A percentile compares a stretch with the other conserved stretches of the same genome.
Evolutionary conservation across 2,888 invertebrate genomes (phyloP).

Genomic region (Trilocha varians): DNA sequence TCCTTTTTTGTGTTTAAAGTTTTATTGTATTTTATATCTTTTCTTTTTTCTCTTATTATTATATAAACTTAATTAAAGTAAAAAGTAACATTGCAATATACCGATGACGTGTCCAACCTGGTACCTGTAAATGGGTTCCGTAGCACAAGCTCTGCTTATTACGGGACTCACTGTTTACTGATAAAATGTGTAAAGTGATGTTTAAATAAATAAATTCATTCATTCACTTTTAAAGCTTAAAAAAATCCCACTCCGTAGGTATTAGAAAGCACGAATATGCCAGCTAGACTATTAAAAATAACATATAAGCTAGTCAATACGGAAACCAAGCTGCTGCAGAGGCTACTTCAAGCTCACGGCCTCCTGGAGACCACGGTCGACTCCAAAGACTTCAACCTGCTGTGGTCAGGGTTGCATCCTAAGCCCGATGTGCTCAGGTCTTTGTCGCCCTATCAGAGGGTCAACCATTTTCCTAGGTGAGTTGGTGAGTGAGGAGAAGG

Average conservation of each 20-base stretch:
- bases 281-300: slow-evolving; percentile 79
- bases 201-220: no score
- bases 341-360: slow-evolving; percentile 84
- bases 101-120: no score
- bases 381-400: slow-evolving; percentile 84
- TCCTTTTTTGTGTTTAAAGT: no score
- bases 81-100: no score
- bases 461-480: slow-evolving; percentile 95
- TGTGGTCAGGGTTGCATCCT: slow-evolving; percentile 95
- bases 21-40: no score
- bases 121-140: no score
- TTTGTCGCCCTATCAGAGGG: slow-evolving; percentile 89
- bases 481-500: no score
- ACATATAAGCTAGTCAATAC: slow-evolving; percentile 87
- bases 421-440: slow-evolving; percentile 90
- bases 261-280: slow-evolving; percentile 70
- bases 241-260: slow-evolving; percentile 27
- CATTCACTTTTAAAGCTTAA: not conserved
- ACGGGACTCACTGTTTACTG: no score
- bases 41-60: no score
- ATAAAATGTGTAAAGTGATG: no score
- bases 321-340: slow-evolving; percentile 84
- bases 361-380: slow-evolving; percentile 75
- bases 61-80: no score
- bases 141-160: no score